Base-by-base conservation (phyloP, 2,888 invertebrate species). In the Volucella inanis region DNA sequence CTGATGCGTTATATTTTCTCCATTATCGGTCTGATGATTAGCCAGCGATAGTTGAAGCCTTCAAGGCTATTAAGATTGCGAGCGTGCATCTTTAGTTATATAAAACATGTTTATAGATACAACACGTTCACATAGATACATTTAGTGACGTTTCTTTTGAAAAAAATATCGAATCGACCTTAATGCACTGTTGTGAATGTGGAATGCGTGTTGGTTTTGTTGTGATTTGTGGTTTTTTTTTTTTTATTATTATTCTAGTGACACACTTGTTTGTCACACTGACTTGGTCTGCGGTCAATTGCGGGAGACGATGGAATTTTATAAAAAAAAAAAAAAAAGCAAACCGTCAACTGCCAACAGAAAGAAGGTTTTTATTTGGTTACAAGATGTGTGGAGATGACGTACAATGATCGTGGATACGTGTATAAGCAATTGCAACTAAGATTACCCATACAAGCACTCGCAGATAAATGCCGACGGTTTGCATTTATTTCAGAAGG, bases 201-300 rank as follows among this genome's bases (percentile, higher is more conserved):
- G 64, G 31, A 84, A 84, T 80, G 80, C 47, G 47, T 75, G 70
- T 79, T 65, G 72, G 70, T 68, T 68, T 54, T 11, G 50, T 11
- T 65, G 55, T 22, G 14, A 14, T 50, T 11, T 65, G 55, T 22
- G 22, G 38, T 77, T 18, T 39, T 14, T 57, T 59, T 57, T 49
- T 49, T 43, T 45, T 47, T 61, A 11, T 55, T 18, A 45, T 47
- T 52, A 52, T 71, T 61, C 70, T 49, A 71, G 80, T 84, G 80
- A 84, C 84, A 84, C 50, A 84, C 75, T 80, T 84, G 67, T 59
- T 59, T 75, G 84, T 84, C 80, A 80, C 80, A 84, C 75, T 84
- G 70, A 80, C 75, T 80, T 74, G 38, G 67, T 62, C 55, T 52
- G 74, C 47, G 43, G 64, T 71, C 49, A 55, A 15, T 8, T 62